Conservation (phyloP, 92 coral and sea anemone species). For the Palythoa caribaeorum region DNA sequence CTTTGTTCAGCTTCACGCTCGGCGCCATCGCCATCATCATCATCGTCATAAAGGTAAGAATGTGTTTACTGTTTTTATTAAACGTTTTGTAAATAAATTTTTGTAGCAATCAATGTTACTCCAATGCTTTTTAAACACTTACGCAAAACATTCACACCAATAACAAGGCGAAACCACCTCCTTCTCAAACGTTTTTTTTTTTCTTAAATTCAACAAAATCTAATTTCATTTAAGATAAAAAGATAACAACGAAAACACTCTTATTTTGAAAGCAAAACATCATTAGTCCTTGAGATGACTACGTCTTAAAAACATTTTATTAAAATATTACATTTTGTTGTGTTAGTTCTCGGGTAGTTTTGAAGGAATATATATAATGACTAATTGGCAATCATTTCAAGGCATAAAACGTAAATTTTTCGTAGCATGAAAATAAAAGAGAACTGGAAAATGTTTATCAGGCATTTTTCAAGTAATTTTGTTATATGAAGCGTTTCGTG, state of each 20-base stretch:
- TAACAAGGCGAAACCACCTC: not conserved
- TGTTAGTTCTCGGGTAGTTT: not conserved
- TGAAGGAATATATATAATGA: not conserved
- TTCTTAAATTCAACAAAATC: no score
- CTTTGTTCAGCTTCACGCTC: not conserved
- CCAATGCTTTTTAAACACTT: not conserved
- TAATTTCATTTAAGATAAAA: not conserved
- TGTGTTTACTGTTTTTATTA: not conserved
- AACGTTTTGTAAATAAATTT: conserved; percentile 26
- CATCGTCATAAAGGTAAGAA: conserved; percentile 20
- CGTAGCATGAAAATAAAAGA: not conserved
- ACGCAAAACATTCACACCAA: not conserved
- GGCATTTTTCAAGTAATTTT: not conserved
- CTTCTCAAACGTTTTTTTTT: no score
- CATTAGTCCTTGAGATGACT: not conserved
- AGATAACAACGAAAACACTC: not conserved
- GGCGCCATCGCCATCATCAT: conserved; percentile 8
- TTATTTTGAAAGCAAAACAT: not conserved
- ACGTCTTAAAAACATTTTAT: not conserved
- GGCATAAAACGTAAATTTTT: not conserved
- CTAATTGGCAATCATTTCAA: not conserved
- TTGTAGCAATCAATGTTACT: not conserved
- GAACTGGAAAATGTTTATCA: not conserved
- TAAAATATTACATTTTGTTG: not conserved
- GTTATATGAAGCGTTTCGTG: conserved; percentile 9